phyloP scores from a whole-genome alignment of 2,888 invertebrate species.

The Eupithecia insigniata region DNA sequence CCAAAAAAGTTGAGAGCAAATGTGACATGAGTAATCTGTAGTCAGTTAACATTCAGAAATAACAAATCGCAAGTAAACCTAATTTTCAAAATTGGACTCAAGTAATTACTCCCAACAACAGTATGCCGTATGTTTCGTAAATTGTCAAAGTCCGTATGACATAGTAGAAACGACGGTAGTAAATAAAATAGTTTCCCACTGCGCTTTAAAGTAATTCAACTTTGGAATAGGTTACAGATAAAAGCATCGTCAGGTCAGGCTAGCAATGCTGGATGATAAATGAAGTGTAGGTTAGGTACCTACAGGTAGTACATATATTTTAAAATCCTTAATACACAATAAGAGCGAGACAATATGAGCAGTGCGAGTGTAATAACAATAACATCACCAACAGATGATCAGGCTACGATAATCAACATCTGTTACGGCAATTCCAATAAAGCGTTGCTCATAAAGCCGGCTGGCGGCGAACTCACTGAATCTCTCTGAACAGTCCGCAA shows the following conservation, averaged over 20 bases:
- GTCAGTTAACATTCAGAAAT: neutral
- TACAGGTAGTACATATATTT: too few species aligned
- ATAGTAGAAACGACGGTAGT: neutral
- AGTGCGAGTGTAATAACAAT: neutral
- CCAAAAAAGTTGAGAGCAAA: neutral
- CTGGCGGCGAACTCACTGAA: neutral
- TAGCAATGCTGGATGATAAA: neutral
- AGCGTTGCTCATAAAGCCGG: constrained; percentile 20
- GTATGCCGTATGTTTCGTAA: neutral
- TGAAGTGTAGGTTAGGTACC: too few species aligned
- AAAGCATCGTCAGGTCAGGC: neutral
- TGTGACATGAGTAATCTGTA: neutral
- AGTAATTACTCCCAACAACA: neutral
- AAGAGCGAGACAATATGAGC: neutral
- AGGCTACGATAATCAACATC: constrained; percentile 29
- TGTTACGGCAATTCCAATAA: constrained; percentile 28
- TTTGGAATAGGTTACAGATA: neutral
- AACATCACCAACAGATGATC: constrained; percentile 4
- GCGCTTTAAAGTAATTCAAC: neutral
- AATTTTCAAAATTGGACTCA: neutral
- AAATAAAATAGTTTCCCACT: neutral
- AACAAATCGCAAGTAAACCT: neutral
- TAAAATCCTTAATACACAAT: neutral
- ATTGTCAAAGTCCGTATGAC: neutral
- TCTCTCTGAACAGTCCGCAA: neutral